These are phyloP conservation scores for Amyelois transitella DNA, from an alignment of 1,140 invertebrate genomes.

Conservation along the genomic window DNA sequence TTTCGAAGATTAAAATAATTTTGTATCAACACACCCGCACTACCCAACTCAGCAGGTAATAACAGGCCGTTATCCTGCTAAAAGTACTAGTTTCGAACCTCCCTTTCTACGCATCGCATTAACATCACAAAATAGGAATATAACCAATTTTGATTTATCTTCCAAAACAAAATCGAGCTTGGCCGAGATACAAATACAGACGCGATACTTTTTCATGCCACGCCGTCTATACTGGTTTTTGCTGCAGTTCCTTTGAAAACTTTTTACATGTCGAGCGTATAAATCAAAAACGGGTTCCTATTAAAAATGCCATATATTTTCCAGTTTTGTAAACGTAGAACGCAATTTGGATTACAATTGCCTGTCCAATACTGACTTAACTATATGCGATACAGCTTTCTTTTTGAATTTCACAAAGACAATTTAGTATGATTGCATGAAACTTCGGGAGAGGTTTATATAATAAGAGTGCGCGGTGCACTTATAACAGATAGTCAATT, in stretches of 20 bases:
- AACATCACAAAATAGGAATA: too few relatives aligned
- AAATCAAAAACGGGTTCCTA: not conserved
- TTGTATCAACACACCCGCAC: too few relatives aligned
- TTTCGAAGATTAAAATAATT: too few relatives aligned
- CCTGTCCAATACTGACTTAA: not conserved
- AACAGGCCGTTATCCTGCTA: too few relatives aligned
- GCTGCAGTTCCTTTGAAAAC: not conserved
- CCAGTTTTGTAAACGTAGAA: not conserved
- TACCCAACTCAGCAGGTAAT: too few relatives aligned
- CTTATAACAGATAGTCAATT: conserved; percentile 17
- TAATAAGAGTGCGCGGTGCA: conserved; percentile 13
- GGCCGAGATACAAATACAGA: not conserved
- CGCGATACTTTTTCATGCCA: not conserved
- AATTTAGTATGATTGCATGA: not conserved
- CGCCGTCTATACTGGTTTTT: not conserved
- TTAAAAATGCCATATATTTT: not conserved
- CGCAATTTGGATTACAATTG: not conserved
- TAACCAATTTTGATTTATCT: not conserved
- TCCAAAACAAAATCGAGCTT: not conserved
- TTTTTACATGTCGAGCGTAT: not conserved
- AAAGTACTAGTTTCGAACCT: too few relatives aligned
- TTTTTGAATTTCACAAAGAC: not conserved
- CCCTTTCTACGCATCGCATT: too few relatives aligned
- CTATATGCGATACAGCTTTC: conserved; percentile 1
- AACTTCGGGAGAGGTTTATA: conserved; percentile 1